Evolutionary conservation across 2,888 invertebrate genomes (phyloP), one percentile per base, ranked within the genome.

Genomic region (Sthenelais limicola): DNA sequence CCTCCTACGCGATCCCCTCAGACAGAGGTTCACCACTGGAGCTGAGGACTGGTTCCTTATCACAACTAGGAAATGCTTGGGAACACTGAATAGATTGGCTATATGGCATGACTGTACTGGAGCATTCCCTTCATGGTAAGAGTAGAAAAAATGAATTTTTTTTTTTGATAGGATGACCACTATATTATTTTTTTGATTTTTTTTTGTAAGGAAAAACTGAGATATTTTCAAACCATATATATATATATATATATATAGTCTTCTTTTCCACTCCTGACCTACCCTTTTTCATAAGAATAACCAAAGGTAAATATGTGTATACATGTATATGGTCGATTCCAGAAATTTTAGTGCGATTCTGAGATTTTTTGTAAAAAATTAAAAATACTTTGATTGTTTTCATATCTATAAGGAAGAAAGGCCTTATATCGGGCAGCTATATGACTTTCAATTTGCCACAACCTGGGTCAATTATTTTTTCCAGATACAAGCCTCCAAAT

Each of bases 31-130:
- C 49, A 70, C 73, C 73, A 75, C 81, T 7, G 85, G 84, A 0
- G 80, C 75, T 24, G 81, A 83, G 72, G 82, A 84, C 70, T 84
- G 83, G 82, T 84, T 83, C 75, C 69, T 84, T 28, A 32, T 84
- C 33, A 81, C 82, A 5, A 82, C 82, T 5, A 74, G 76, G 1
- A 18, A 69, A 3, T 73, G 75, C 28, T 74, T 85, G 5, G 84
- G 85, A 7, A 75, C 80, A 3, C 68, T 85, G 5, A 51, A 75
- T 32, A 73, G 79, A 24, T 72, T 84, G 3, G 76, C 79, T 15
- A 56, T 85, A 0, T 84, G 84, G 84, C 84, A 83, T 75, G 83
- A 84, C 71, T 82, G 81, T 71, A 71, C 79, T 7, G 85, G 85
- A 15, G 71, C 71, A 18, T 78, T 73, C 47, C 84, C 85, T 30